Conservation (phyloP, 2,113 vertebrate species). For the Percopsis transmontana region DNA sequence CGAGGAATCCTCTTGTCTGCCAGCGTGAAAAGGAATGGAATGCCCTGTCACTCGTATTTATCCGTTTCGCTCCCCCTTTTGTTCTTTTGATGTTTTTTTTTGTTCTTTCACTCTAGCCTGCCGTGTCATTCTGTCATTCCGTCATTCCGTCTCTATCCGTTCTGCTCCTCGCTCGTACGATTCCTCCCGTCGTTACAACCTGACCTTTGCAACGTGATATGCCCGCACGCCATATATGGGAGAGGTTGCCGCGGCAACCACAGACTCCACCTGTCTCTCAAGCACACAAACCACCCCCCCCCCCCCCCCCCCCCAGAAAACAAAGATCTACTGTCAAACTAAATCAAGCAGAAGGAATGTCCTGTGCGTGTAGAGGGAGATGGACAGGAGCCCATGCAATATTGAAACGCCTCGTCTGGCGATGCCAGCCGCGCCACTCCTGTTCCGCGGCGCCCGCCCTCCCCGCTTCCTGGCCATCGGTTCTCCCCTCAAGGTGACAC, state of each 20-base stretch:
- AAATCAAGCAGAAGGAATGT: neutral
- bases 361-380: slow-evolving; percentile 67
- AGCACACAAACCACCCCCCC: slow-evolving; percentile 12
- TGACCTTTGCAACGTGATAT: slow-evolving; percentile 85
- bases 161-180: slow-evolving; percentile 27
- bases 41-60: slow-evolving; percentile 45
- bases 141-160: slow-evolving; percentile 6
- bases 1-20: slow-evolving; percentile 48
- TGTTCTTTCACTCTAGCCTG: slow-evolving; percentile 1
- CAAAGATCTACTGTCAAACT: neutral
- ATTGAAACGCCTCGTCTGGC: slow-evolving; percentile 82
- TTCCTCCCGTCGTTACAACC: slow-evolving; percentile 58
- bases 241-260: slow-evolving; percentile 84
- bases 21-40: slow-evolving; percentile 23
- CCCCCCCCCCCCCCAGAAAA: neutral
- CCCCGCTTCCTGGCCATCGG: slow-evolving; percentile 73
- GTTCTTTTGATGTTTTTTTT: neutral
- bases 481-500: slow-evolving; percentile 88
- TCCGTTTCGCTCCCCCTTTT: neutral
- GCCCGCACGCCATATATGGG: slow-evolving; percentile 78
- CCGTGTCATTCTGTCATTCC: neutral
- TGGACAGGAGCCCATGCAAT: slow-evolving; percentile 83
- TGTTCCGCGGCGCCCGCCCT: slow-evolving; percentile 75
- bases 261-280: slow-evolving; percentile 89
- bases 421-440: slow-evolving; percentile 77